These are phyloP conservation scores for Oreochromis niloticus DNA, from an alignment of 2,113 vertebrate species.

Conservation along the genomic window DNA sequence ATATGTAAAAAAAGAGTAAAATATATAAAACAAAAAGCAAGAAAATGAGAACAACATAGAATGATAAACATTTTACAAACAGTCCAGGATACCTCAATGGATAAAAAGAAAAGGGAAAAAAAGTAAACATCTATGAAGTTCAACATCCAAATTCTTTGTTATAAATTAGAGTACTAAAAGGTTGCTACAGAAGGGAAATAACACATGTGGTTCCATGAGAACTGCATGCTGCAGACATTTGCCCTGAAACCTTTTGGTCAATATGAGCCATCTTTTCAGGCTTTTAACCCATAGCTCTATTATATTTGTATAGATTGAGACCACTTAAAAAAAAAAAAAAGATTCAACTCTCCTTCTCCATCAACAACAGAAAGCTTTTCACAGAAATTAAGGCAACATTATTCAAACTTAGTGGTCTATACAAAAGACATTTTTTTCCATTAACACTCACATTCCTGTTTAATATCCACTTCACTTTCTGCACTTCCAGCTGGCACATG, in stretches of 20 bases:
- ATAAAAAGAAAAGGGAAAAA: not conserved
- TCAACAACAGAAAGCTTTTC: not conserved
- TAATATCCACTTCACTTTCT: not conserved
- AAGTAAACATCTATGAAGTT: not conserved
- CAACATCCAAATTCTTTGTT: not conserved
- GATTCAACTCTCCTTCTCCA: not conserved
- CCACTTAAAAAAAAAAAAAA: rapidly evolving
- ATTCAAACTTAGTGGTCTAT: not conserved
- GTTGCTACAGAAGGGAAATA: not conserved
- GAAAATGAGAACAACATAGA: not conserved
- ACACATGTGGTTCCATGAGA: not conserved
- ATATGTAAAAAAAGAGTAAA: not conserved
- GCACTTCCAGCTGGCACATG: not conserved
- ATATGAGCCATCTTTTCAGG: not conserved
- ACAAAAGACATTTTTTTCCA: not conserved
- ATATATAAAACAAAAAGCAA: not conserved
- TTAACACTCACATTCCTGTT: not conserved
- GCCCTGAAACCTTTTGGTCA: not conserved
- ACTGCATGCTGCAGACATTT: not conserved
- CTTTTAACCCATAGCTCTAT: not conserved
- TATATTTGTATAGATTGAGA: not conserved
- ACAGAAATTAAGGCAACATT: not conserved
- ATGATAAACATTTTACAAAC: not conserved
- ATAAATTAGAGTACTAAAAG: not conserved
- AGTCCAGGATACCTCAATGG: not conserved